Percentiles rank a stretch among this genome's conserved stretches.
These are phyloP conservation scores for Cuniculus paca DNA, from an alignment of 2,797 vertebrate species.

Conservation along the genomic window DNA sequence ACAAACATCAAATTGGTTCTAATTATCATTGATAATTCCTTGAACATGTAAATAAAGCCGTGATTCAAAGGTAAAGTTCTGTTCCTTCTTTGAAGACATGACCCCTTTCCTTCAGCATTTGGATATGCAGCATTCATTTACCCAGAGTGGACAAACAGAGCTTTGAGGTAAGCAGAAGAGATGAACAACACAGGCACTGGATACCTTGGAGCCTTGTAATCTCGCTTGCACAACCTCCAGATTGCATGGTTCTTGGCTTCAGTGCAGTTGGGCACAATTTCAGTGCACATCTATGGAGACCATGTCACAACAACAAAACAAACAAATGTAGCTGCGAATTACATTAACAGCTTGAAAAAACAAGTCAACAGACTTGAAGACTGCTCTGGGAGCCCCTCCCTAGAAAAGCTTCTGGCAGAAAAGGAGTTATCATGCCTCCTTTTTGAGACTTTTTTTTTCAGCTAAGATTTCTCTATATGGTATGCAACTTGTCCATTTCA, in stretches of 20 bases:
- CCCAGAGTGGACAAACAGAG: conserved; percentile 30
- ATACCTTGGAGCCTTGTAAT: conserved; percentile 85
- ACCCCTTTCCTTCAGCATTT: conserved; percentile 60
- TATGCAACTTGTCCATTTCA: conserved; percentile 42
- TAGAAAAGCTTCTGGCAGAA: conserved; percentile 74
- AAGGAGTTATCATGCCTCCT: conserved; percentile 70
- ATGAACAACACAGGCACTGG: conserved; percentile 77
- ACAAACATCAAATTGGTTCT: neutral
- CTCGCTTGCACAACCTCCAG: conserved; percentile 82
- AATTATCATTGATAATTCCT: neutral
- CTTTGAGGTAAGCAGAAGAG: conserved; percentile 76
- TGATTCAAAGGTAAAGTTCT: conserved; percentile 44
- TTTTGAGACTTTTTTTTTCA: conserved; percentile 43
- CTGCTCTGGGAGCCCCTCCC: conserved; percentile 83
- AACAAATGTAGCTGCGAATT: conserved; percentile 88
- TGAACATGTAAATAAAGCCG: conserved; percentile 11
- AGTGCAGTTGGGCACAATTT: conserved; percentile 86
- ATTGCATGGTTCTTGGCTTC: conserved; percentile 88
- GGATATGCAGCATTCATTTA: conserved; percentile 36
- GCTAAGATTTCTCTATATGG: conserved; percentile 64
- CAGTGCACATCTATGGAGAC: conserved; percentile 90
- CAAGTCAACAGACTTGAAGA: conserved; percentile 88
- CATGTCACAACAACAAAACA: conserved; percentile 91
- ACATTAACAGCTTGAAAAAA: conserved; percentile 87
- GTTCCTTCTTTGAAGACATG: conserved; percentile 4